These are phyloP conservation scores for Malthinus flaveolus DNA, from an alignment of 2,888 invertebrate genomes.

Conservation along the genomic window DNA sequence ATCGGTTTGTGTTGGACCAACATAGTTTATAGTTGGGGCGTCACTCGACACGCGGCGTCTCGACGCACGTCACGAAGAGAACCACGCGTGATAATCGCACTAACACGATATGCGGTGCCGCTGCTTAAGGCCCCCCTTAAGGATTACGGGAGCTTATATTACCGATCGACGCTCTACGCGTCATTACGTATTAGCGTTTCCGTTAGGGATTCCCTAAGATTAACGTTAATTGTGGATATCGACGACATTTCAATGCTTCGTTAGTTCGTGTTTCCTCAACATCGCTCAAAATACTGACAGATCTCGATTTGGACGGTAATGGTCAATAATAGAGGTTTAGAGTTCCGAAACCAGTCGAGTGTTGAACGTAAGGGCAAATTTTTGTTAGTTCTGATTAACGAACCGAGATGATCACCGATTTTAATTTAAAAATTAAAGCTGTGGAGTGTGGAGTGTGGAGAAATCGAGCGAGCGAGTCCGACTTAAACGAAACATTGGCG, in stretches of 20 bases:
- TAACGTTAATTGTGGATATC: slow-evolving; percentile 44
- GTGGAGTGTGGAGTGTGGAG: no score
- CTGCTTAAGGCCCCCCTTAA: slow-evolving; percentile 31
- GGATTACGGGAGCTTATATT: slow-evolving; percentile 42
- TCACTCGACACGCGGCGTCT: slow-evolving; percentile 42
- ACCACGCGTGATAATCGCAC: slow-evolving; percentile 51
- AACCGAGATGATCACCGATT: no score
- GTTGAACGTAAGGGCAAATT: no score
- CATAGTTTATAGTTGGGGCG: slow-evolving; percentile 42
- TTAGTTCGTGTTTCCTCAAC: slow-evolving; percentile 38
- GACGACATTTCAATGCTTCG: slow-evolving; percentile 41
- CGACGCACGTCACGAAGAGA: slow-evolving; percentile 42
- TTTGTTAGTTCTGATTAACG: no score
- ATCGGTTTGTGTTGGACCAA: slow-evolving; percentile 45
- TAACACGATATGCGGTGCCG: slow-evolving; percentile 45
- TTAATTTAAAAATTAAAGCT: no score
- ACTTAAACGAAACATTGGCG: no score
- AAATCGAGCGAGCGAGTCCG: no score
- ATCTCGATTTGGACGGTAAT: not conserved
- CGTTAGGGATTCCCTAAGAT: slow-evolving; percentile 41
- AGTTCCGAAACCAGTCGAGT: no score
- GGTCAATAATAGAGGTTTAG: no score
- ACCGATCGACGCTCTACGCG: slow-evolving; percentile 40
- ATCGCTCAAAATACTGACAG: slow-evolving; percentile 36
- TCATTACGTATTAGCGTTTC: slow-evolving; percentile 49